Conservation (phyloP, 2,797 vertebrate species). For the Tamandua tetradactyla region DNA sequence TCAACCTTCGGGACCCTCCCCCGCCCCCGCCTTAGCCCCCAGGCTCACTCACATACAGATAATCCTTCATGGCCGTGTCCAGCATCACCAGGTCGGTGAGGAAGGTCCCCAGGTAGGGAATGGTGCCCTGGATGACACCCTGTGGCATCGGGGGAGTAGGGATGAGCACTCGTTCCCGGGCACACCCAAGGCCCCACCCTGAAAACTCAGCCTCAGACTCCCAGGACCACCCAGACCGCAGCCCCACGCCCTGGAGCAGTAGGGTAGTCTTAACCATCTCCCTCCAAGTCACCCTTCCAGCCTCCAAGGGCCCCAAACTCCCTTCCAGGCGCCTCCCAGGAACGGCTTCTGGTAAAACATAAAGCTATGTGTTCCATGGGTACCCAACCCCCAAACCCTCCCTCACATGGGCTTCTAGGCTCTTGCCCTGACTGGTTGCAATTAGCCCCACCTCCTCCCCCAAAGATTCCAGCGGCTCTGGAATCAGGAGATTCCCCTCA, state of each 20-base stretch:
- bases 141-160: conserved; percentile 66
- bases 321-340: neutral
- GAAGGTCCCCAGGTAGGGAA: conserved; percentile 97
- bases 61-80: conserved; percentile 98
- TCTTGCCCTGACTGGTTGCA: neutral
- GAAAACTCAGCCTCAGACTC: fast-evolving
- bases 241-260: neutral
- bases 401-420: neutral
- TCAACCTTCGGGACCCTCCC: neutral
- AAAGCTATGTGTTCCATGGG: fast-evolving
- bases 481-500: no score
- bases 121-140: conserved; percentile 97
- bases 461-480: neutral
- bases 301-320: fast-evolving
- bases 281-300: fast-evolving
- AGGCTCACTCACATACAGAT: conserved; percentile 90
- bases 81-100: conserved; percentile 98
- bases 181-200: neutral
- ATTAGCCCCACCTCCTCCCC: neutral
- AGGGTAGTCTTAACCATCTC: fast-evolving
- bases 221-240: neutral
- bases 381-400: neutral
- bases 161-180: neutral
- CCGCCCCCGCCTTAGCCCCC: fast-evolving
- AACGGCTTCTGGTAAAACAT: neutral